These are phyloP conservation scores for Chelon labrosus DNA, from an alignment of 2,797 vertebrate species.

Conservation along the genomic window DNA sequence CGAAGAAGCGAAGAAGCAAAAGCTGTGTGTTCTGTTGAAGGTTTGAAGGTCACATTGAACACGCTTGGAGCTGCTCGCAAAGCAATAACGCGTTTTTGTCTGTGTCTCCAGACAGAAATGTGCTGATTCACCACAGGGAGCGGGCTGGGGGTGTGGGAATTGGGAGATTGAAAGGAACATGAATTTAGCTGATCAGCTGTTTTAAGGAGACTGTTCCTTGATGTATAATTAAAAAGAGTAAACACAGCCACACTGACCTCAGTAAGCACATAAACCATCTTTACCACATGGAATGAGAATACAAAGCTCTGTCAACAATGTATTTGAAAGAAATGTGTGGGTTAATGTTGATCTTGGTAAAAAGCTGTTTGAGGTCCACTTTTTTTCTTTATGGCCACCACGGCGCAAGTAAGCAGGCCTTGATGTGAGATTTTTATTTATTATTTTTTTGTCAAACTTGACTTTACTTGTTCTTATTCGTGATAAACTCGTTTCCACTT, in stretches of 20 bases:
- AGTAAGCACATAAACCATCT: not conserved
- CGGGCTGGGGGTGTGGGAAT: no score
- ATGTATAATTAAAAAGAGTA: slow-evolving; percentile 13
- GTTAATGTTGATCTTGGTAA: no score
- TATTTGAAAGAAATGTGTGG: no score
- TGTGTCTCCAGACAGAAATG: slow-evolving; percentile 4
- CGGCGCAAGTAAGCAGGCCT: no score
- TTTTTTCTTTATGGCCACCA: no score
- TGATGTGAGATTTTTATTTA: no score
- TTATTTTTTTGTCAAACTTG: no score
- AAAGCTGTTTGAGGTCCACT: no score
- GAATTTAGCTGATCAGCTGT: slow-evolving; percentile 33
- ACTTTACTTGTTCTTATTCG: no score
- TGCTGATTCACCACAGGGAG: slow-evolving; percentile 19
- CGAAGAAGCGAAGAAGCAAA: no score
- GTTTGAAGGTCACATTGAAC: slow-evolving; percentile 22
- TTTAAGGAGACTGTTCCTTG: slow-evolving; percentile 12
- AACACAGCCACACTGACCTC: slow-evolving; percentile 11
- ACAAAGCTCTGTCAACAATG: not conserved
- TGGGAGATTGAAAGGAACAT: not conserved
- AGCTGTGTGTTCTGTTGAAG: not conserved
- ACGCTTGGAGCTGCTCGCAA: slow-evolving; percentile 1
- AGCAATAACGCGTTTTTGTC: slow-evolving; percentile 17
- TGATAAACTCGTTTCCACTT: no score
- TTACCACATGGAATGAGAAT: not conserved